Conservation (phyloP, 2,888 invertebrate genomes). For the Chalcis sispes region DNA sequence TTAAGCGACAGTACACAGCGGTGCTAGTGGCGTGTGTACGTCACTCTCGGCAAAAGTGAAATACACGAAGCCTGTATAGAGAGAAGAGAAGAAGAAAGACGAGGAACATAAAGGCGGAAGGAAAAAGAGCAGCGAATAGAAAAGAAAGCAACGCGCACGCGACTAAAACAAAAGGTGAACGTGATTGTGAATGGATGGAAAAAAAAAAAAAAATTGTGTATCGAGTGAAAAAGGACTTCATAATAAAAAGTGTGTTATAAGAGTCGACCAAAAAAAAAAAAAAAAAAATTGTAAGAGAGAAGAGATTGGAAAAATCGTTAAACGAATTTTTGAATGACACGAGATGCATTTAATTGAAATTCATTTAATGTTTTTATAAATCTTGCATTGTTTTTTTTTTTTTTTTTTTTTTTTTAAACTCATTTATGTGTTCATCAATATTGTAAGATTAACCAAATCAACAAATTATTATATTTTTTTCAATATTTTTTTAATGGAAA, state of each 20-base stretch:
- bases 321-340: background rate
- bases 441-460: too few species aligned
- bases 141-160: constrained; percentile 31
- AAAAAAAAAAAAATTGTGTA: constrained; percentile 3
- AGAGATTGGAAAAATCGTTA: too few species aligned
- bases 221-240: background rate
- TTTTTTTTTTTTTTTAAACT: too few species aligned
- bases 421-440: too few species aligned
- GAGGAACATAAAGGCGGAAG: background rate
- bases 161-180: constrained; percentile 19
- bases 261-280: background rate
- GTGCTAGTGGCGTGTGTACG: constrained; percentile 8
- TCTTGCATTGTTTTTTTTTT: too few species aligned
- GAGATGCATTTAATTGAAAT: constrained; percentile 1
- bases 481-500: too few species aligned
- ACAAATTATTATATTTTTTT: too few species aligned
- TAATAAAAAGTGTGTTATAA: constrained; percentile 19
- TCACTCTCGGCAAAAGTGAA: background rate
- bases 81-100: background rate
- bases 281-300: constrained; percentile 8
- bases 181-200: background rate
- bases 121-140: background rate
- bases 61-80: background rate
- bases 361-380: background rate
- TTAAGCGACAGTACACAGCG: constrained; percentile 5